phyloP scores from a whole-genome alignment of 2,888 invertebrate species.

The Mylabris sibirica region DNA sequence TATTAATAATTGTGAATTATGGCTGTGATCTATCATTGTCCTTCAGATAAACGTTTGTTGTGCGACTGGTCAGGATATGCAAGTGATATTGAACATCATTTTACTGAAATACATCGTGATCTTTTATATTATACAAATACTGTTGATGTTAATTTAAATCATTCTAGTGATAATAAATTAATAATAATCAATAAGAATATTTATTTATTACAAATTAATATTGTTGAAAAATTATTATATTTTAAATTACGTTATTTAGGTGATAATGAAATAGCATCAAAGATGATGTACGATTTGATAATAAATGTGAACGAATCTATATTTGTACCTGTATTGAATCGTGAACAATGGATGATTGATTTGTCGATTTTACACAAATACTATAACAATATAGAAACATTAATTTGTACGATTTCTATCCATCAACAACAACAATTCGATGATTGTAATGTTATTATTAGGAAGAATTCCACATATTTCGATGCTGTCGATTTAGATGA shows the following conservation, averaged over 20 bases:
- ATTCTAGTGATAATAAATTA: slow-evolving; percentile 46
- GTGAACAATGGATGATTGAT: slow-evolving; percentile 29
- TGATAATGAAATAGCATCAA: slow-evolving; percentile 40
- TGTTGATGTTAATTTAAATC: slow-evolving; percentile 41
- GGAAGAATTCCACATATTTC: slow-evolving; percentile 5
- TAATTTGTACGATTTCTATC: slow-evolving; percentile 21
- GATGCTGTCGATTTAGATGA: background rate
- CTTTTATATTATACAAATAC: slow-evolving; percentile 43
- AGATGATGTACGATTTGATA: slow-evolving; percentile 43
- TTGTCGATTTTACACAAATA: slow-evolving; percentile 21
- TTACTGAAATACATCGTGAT: slow-evolving; percentile 48
- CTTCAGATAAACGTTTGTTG: slow-evolving; percentile 47
- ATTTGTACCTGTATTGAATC: slow-evolving; percentile 5
- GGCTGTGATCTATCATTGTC: slow-evolving; percentile 50
- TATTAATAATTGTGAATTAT: slow-evolving; percentile 32
- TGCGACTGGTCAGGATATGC: slow-evolving; percentile 52
- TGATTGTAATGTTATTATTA: background rate
- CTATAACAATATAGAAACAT: slow-evolving; percentile 19
- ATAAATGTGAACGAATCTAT: slow-evolving; percentile 7
- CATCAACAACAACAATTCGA: slow-evolving; percentile 8
- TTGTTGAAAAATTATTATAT: slow-evolving; percentile 32
- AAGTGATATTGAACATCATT: slow-evolving; percentile 50
- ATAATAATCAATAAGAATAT: slow-evolving; percentile 48
- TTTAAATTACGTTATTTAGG: slow-evolving; percentile 48
- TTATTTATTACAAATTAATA: slow-evolving; percentile 46